These are phyloP conservation scores for Calyptommatus sinebrachiatus DNA, from an alignment of 2,113 vertebrate species.

Conservation along the genomic window DNA sequence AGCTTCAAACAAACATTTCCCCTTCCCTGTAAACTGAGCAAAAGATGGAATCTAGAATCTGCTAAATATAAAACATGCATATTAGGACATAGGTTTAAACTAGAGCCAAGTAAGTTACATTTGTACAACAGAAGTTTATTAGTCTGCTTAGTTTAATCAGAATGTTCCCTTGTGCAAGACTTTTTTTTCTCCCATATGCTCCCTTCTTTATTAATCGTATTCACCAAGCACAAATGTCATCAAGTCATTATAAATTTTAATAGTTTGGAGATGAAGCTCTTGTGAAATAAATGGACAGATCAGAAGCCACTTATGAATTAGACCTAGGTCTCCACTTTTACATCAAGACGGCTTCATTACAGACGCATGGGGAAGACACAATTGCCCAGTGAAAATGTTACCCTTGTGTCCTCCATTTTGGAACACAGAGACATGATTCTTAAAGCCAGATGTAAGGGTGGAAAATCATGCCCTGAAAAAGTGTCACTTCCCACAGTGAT, in stretches of 20 bases:
- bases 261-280: not conserved
- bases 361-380: no score
- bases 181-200: constrained; percentile 11
- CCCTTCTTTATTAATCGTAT: constrained; percentile 12
- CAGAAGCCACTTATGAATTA: not conserved
- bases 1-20: not conserved
- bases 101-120: not conserved
- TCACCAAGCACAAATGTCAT: constrained; percentile 17
- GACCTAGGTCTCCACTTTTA: not conserved
- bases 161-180: not conserved
- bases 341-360: no score
- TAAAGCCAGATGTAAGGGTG: no score
- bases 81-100: no score
- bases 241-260: not conserved
- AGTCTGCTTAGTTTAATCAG: not conserved
- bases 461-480: no score
- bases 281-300: not conserved
- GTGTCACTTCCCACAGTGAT: no score
- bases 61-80: not conserved
- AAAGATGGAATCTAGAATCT: not conserved
- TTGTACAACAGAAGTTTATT: constrained; percentile 31
- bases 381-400: no score
- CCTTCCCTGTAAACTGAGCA: no score
- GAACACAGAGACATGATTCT: no score
- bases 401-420: no score